Base-by-base conservation (phyloP, 2,113 vertebrate species). In the Anoplopoma fimbria region DNA sequence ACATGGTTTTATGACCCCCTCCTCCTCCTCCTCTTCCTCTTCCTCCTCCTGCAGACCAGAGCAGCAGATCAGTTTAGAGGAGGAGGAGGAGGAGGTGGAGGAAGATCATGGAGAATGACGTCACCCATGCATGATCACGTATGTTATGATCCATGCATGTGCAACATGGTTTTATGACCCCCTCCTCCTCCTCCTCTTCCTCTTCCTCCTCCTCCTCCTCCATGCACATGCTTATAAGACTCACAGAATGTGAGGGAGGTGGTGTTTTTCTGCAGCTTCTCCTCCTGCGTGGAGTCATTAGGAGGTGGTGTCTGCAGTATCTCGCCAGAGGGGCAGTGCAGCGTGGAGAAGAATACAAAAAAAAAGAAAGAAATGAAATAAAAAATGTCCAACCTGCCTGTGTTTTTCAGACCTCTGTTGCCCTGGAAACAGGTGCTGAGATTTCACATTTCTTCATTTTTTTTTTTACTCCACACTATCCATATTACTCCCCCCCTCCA, bases 401-500 rank as follows among this genome's bases (percentile, higher is more conserved):
- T 91, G 88, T 91, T 93, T 91, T 92, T 92, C 94, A 95, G 94
- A 93, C 94, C 93, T 93, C 92, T 90, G 95, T 95, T 95, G 94
- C 95, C 95, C 93, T 96, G 95, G 95, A 96, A 96, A 96, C 95
- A 95, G 94, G 93, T 95, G 91, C 93, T 77, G 91, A 94, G 92
- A 95, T 93, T 95, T 93, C 92, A 89, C 87, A 88, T 94, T 91
- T 93, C 91, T 91, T 92, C 92, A 91, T 92, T 85, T 94, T 93
- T 89, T 64, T 36, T 45, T 36, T 14, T 34, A n/a, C 87, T 91
- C 90, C 85, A 88, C 85, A 83, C 93, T 94, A 93, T 93, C 91
- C 93, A 92, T 93, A 89, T 92, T 92, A 88, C 72, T 72, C 79
- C 86, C 58, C 86, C 58, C 40, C 40, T 4, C 53, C 42, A 15